Evolutionary conservation across 2,888 invertebrate species (phyloP), one percentile per base, ranked within the genome.

Genomic region (Cryptocephalus moraei): DNA sequence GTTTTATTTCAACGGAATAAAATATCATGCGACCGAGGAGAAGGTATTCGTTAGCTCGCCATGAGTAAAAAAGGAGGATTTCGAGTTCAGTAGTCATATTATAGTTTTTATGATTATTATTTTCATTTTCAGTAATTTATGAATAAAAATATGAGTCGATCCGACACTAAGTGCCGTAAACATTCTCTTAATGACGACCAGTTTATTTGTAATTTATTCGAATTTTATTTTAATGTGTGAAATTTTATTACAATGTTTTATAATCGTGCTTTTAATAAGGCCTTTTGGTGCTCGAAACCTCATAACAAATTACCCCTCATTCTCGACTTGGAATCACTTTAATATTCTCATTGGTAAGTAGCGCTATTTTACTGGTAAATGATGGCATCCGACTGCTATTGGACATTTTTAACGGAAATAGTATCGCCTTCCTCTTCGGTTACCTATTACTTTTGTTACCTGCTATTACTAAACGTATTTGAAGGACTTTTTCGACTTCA

Each of bases 221-320:
- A 69, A 68, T 71, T 71, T 71, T 71, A 71, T 71, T 71, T 71
- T 71, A 71, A 71, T 71, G 68, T 65, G 69, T 67, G 64, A 70
- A 70, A 69, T 71, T 71, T 71, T 71, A 71, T 71, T 69, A 69
- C 70, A 69, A 70, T 70, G 69, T 71, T 70, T 70, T 70, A 70
- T 70, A 71, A 71, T 71, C 69, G 68, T 67, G 66, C 62, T 69
- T 71, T 22, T 71, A 71, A 71, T 71, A 70, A 70, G 69, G 61
- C 63, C 64, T 63, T 69, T 43, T 69, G 68, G 67, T 66, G 65
- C 62, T 57, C 45, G 53, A 54, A 61, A 63, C 36, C 36, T 36
- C 36, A 36, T 12, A n/a, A 36, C 36, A 36, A 36, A 36, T 36
- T 36, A 36, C 36, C 12, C 36, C 36, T 11, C 36, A 6, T 12